Evolutionary conservation across 2,888 invertebrate genomes (phyloP).

Genomic region (Scaptomyza cyrtandrae): DNA sequence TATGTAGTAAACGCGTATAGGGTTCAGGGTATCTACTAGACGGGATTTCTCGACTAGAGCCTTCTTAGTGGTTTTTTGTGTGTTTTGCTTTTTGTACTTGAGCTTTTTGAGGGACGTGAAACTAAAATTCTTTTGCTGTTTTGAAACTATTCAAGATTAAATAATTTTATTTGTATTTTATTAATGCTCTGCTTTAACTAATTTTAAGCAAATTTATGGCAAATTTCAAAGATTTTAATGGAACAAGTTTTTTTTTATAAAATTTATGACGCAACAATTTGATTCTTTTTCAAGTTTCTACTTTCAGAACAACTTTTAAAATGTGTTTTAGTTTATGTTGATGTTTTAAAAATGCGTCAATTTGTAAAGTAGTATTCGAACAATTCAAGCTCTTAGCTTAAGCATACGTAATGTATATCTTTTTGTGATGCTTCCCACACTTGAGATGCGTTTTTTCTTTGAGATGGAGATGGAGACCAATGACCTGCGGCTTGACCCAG

Average conservation of each 20-base stretch:
- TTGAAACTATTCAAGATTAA: too few relatives aligned
- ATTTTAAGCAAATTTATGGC: constrained; percentile 44
- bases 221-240: constrained; percentile 23
- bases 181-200: constrained; percentile 32
- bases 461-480: constrained; percentile 47
- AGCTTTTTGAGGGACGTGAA: too few relatives aligned
- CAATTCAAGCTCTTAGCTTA: background rate
- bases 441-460: constrained; percentile 39
- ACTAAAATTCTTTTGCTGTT: too few relatives aligned
- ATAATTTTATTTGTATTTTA: constrained; percentile 16
- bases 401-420: background rate
- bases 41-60: too few relatives aligned
- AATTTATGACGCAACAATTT: constrained; percentile 5
- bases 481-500: constrained; percentile 52
- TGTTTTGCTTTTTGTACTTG: too few relatives aligned
- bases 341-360: background rate
- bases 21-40: too few relatives aligned
- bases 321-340: background rate
- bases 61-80: too few relatives aligned
- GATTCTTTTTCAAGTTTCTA: constrained; percentile 21
- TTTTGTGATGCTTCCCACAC: constrained; percentile 55
- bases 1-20: too few relatives aligned
- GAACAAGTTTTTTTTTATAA: constrained; percentile 37
- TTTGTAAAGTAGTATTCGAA: constrained; percentile 7
- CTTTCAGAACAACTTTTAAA: constrained; percentile 57